Conservation (phyloP, 2,888 invertebrate species). For the Margaritifera margaritifera region DNA sequence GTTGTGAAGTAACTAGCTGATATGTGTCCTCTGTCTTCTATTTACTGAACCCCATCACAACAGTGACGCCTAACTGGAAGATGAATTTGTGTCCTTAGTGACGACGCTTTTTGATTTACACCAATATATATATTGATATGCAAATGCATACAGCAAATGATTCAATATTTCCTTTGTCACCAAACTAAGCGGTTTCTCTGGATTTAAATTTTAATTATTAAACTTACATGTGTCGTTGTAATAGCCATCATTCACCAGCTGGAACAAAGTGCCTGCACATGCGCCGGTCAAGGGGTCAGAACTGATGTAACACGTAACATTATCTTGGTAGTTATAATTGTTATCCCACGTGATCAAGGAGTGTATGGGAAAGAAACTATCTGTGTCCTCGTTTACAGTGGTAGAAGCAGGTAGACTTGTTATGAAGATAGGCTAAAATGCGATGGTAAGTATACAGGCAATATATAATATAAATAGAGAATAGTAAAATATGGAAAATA, state of each 20-base stretch:
- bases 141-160: too few relatives aligned
- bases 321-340: slow-evolving; percentile 20
- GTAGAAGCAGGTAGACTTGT: not conserved
- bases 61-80: too few relatives aligned
- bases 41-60: too few relatives aligned
- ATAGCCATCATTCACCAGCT: slow-evolving; percentile 14
- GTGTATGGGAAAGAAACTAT: slow-evolving; percentile 2
- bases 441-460: not conserved
- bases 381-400: slow-evolving; percentile 19
- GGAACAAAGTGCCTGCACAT: slow-evolving; percentile 2
- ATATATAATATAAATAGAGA: too few relatives aligned
- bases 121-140: too few relatives aligned
- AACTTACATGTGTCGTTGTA: slow-evolving; percentile 13
- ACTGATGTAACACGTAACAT: slow-evolving; percentile 18
- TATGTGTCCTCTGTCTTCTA: too few relatives aligned
- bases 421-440: slow-evolving; percentile 16
- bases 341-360: slow-evolving; percentile 15
- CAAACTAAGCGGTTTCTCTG: too few relatives aligned
- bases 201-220: not conserved
- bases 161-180: too few relatives aligned
- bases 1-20: too few relatives aligned
- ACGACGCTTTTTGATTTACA: too few relatives aligned
- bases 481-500: too few relatives aligned
- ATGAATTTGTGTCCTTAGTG: too few relatives aligned
- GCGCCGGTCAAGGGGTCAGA: slow-evolving; percentile 8